Base-by-base conservation (phyloP, 35 echinoderm and acorn worm genomes). In the Eucidaris tribuloides region DNA sequence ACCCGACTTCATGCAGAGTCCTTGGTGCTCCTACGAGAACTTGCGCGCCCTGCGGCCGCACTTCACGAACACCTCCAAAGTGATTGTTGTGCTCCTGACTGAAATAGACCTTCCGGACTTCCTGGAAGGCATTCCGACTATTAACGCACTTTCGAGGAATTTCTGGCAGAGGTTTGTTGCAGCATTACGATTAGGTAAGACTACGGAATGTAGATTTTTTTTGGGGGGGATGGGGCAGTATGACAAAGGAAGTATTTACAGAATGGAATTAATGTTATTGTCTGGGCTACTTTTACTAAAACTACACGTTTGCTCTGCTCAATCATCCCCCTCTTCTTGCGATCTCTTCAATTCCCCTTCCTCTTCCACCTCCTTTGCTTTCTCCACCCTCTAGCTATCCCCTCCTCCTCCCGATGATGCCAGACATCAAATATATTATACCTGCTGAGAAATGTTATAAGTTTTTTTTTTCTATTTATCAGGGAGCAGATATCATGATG, bases 131-230 rank as follows among this genome's bases (percentile, higher is more conserved):
- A 82, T 93, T 29, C 65, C 96, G 20, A 81, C 83, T 33, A 86
- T 99, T 22, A 62, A 93, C 63, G 86, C 90, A 27, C 57, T 85
- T 45, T 92, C 96, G 19, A 93, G 77, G 86, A 99, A 85, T 70
- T 99, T 99, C 63, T 99, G 91, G 91, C 96, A 99, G 64, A 87
- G 77, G 24, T 97, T 99, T 79, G 79, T 99, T 33, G 90, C 86
- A 39, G 82, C 96, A 20, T 55, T 99, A 9, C 87, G 86, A 52
- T 68, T 94, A 29, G 83, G 92, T 94, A 82, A 85, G 92, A n/a
- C n/a, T n/a, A n/a, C n/a, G n/a, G n/a, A n/a, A n/a, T n/a, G n/a
- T n/a, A n/a, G n/a, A n/a, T n/a, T n/a, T n/a, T n/a, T n/a, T n/a
- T n/a, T n/a, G n/a, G n/a, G n/a, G n/a, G n/a, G n/a, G n/a, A n/a